These are phyloP conservation scores for Dipodomys stephensi DNA, from an alignment of 2,113 vertebrate species.

Conservation along the genomic window DNA sequence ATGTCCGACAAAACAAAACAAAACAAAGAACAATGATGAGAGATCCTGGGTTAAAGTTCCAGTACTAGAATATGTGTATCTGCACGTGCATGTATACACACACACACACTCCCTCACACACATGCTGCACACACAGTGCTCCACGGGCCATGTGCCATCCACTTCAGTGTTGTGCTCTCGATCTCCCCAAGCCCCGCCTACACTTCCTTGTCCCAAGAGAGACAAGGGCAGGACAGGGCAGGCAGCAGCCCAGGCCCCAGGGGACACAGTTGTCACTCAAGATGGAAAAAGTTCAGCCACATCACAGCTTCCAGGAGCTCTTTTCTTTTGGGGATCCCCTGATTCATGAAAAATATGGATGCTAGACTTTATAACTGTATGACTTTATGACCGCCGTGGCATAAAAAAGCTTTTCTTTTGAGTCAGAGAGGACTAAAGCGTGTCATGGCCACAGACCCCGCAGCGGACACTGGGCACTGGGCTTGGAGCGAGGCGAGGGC, in stretches of 20 bases:
- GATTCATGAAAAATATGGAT: not conserved
- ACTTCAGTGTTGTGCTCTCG: not conserved
- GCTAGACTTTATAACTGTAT: not conserved
- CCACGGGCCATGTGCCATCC: rapidly evolving
- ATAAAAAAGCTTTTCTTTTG: not conserved
- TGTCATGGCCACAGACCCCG: not conserved
- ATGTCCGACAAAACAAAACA: too few relatives aligned
- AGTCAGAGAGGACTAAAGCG: not conserved
- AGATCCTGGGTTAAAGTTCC: too few relatives aligned
- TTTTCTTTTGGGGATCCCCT: not conserved
- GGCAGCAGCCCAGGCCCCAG: too few relatives aligned
- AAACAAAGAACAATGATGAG: too few relatives aligned
- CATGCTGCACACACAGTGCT: too few relatives aligned
- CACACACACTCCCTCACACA: too few relatives aligned
- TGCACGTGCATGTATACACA: too few relatives aligned
- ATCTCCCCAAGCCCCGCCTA: not conserved
- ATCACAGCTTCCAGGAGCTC: rapidly evolving
- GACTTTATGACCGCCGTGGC: not conserved
- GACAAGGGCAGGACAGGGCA: not conserved
- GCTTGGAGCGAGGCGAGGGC: not conserved
- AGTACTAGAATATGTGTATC: too few relatives aligned
- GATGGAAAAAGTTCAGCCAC: not conserved
- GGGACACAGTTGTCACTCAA: too few relatives aligned
- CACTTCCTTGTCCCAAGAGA: not conserved
- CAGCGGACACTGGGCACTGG: not conserved